These are phyloP conservation scores for Prorops nasuta DNA, from an alignment of 1,140 invertebrate species.

Conservation along the genomic window DNA sequence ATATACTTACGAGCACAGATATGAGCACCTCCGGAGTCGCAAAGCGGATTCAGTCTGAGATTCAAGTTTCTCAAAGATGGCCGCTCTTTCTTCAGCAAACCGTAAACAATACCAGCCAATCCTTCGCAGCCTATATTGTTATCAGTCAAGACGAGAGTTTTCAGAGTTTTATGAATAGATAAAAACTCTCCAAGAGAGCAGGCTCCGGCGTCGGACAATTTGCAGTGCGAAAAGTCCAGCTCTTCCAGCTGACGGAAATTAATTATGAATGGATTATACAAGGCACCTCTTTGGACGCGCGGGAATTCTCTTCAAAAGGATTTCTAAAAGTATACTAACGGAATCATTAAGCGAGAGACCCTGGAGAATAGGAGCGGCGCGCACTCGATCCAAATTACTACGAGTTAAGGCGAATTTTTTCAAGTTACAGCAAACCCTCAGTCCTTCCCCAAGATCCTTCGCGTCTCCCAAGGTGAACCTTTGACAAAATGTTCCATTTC, in stretches of 20 bases:
- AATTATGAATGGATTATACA: not conserved
- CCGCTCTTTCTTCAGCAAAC: conserved; percentile 26
- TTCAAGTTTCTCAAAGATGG: conserved; percentile 30
- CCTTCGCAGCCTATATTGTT: conserved; percentile 45
- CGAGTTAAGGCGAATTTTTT: conserved; percentile 39
- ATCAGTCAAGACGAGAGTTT: conserved; percentile 35
- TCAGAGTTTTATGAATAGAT: conserved; percentile 26
- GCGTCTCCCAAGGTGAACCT: conserved; percentile 49
- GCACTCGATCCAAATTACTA: conserved; percentile 40
- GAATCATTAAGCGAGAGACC: conserved; percentile 31
- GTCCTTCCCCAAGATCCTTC: conserved; percentile 34
- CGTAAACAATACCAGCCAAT: conserved; percentile 37
- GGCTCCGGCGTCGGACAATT: conserved; percentile 38
- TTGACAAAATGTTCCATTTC: too few species aligned
- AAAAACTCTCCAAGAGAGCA: conserved; percentile 42
- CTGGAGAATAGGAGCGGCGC: conserved; percentile 43
- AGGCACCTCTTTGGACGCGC: not conserved
- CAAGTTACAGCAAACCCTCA: conserved; percentile 29
- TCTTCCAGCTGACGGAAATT: conserved; percentile 26
- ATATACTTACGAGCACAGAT: conserved; percentile 41
- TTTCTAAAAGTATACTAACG: conserved; percentile 25
- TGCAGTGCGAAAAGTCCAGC: conserved; percentile 51
- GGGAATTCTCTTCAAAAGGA: not conserved
- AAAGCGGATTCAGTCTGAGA: conserved; percentile 43
- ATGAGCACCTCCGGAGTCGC: conserved; percentile 32